Base-by-base conservation (phyloP, 2,888 invertebrate genomes). In the Rhodophaea formosa region DNA sequence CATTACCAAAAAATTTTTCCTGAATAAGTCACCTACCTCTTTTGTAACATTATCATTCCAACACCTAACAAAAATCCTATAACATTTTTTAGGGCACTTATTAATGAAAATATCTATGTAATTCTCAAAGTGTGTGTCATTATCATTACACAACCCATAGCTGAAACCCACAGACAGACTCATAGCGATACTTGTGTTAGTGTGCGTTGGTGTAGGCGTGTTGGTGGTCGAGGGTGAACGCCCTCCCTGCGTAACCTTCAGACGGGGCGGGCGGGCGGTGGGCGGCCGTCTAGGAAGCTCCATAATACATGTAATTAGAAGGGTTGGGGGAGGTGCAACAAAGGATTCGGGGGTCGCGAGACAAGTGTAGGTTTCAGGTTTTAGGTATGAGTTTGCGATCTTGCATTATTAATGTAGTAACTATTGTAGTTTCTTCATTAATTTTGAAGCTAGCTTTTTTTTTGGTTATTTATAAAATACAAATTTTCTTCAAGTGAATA, bases 201-300 rank as follows among this genome's bases (percentile, higher is more conserved):
- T 44, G 44, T 61, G 71, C 71, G 70, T 67, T 66, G 60, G 70
- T 62, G 64, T 63, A 62, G 70, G 75, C 51, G 51, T 51, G 35
- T 51, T 12, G 51, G 2, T 39, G 47, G 30, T 8, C 16, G 51
- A 32, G 84, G 86, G 82, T 89, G 85, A 89, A 86, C 81, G 86
- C 71, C 82, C 86, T 79, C 76, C 77, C 76, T 66, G 47, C 42
- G 63, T 83, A 89, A 89, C 90, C 90, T 90, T 89, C 90, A 90
- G 89, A 89, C 89, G 62, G 66, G 73, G 66, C 63, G 71, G 70
- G 66, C 59, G 74, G 74, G 55, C 69, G 64, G 66, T 59, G 68
- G 75, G 70, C 70, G 73, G 74, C 70, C 70, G 86, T 86, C 86
- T 84, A 80, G 88, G 87, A 87, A 88, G 80, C 82, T 70, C 68